Percentiles rank a stretch among this genome's conserved stretches.
These are phyloP conservation scores for Diarsia dahlii DNA, from an alignment of 2,888 invertebrate species.

Conservation along the genomic window DNA sequence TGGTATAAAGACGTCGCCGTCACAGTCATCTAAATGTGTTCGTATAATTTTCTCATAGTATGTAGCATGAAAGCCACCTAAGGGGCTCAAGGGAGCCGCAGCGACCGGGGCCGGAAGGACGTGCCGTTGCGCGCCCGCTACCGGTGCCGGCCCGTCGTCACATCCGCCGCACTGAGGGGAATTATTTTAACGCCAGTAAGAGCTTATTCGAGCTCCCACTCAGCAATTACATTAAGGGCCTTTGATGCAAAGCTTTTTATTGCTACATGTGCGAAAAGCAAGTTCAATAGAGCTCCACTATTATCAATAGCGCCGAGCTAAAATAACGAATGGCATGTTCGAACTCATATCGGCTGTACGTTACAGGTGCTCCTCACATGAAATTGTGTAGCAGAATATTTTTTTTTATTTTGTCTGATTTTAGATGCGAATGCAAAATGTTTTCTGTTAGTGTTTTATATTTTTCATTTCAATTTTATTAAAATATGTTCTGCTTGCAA, in stretches of 20 bases:
- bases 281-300: constrained; percentile 69
- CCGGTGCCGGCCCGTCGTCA: constrained; percentile 76
- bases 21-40: constrained; percentile 69
- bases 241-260: constrained; percentile 74
- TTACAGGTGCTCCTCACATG: constrained; percentile 35
- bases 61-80: constrained; percentile 73
- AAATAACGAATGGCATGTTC: constrained; percentile 57
- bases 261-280: constrained; percentile 66
- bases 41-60: constrained; percentile 75
- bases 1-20: constrained; percentile 49
- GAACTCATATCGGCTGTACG: constrained; percentile 37
- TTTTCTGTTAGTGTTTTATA: constrained; percentile 27
- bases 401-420: constrained; percentile 32
- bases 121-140: constrained; percentile 77
- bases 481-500: constrained; percentile 4
- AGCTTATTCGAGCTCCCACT: constrained; percentile 70
- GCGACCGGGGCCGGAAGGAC: constrained; percentile 78
- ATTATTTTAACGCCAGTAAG: constrained; percentile 80
- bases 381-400: constrained; percentile 48
- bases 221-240: constrained; percentile 77
- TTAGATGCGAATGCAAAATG: constrained; percentile 1
- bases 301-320: constrained; percentile 59
- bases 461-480: constrained; percentile 32
- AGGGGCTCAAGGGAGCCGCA: constrained; percentile 74
- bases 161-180: constrained; percentile 77